These are phyloP conservation scores for Galerucella calmariensis DNA, from an alignment of 2,888 invertebrate species.

Conservation along the genomic window DNA sequence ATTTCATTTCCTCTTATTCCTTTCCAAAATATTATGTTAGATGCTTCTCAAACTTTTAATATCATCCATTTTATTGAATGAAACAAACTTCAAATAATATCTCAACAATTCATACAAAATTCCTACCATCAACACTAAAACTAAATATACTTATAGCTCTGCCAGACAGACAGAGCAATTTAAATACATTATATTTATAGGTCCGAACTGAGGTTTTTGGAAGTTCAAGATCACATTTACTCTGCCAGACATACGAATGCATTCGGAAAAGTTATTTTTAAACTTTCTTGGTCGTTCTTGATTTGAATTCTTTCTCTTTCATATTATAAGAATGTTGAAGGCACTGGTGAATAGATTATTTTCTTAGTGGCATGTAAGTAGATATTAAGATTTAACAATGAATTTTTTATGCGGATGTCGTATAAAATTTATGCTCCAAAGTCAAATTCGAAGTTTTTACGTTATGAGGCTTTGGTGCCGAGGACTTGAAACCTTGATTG, in stretches of 20 bases:
- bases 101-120: neutral
- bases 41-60: no score
- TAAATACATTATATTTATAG: neutral
- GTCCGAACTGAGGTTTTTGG: constrained; percentile 3
- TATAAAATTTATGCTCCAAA: neutral
- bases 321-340: neutral
- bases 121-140: neutral
- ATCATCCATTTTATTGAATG: no score
- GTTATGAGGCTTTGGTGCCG: no score
- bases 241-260: constrained; percentile 4
- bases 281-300: constrained; percentile 9
- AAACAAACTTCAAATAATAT: no score
- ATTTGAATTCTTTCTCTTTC: constrained; percentile 3
- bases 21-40: no score
- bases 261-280: constrained; percentile 14
- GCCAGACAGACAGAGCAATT: neutral
- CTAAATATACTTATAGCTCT: neutral
- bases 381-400: neutral
- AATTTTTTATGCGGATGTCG: neutral
- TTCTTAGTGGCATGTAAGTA: neutral
- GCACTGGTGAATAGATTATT: neutral
- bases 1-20: no score
- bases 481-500: no score
- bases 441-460: neutral
- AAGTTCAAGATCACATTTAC: constrained; percentile 18